A percentile compares a stretch with the other conserved stretches of the same genome.
These are phyloP conservation scores for Zaprionus ornatus DNA, from an alignment of 1,140 invertebrate species.

Conservation along the genomic window DNA sequence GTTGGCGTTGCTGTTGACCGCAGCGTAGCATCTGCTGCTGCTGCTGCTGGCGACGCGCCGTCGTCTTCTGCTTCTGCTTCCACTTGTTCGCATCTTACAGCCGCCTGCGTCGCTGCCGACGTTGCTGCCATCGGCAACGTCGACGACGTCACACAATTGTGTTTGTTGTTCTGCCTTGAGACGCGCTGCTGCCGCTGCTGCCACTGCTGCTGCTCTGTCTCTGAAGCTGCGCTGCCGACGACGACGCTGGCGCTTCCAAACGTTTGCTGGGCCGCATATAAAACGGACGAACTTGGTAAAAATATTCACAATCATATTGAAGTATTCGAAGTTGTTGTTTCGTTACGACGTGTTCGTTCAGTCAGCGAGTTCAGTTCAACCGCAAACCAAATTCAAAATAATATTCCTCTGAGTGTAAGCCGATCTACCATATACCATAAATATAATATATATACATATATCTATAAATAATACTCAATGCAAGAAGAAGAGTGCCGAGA, in stretches of 20 bases:
- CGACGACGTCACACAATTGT: slow-evolving; percentile 28
- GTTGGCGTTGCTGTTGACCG: slow-evolving; percentile 17
- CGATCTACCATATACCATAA: not conserved
- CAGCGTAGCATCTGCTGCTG: slow-evolving; percentile 40
- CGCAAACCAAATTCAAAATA: slow-evolving; percentile 16
- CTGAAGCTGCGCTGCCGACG: slow-evolving; percentile 41
- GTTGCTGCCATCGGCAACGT: slow-evolving; percentile 22
- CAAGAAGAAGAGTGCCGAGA: slow-evolving; percentile 2
- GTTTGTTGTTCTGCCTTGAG: slow-evolving; percentile 27
- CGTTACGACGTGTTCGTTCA: slow-evolving; percentile 61
- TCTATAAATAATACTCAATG: not conserved
- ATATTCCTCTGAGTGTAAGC: slow-evolving; percentile 20
- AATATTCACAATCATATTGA: slow-evolving; percentile 80
- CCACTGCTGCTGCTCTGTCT: slow-evolving; percentile 15
- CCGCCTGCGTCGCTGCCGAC: slow-evolving; percentile 8
- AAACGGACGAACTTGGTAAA: slow-evolving; percentile 72
- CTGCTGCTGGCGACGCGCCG: slow-evolving; percentile 15
- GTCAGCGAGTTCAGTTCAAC: slow-evolving; percentile 28
- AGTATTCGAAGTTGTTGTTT: slow-evolving; percentile 66
- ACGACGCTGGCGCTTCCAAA: slow-evolving; percentile 34
- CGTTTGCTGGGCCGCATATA: slow-evolving; percentile 69
- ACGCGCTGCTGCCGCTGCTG: slow-evolving; percentile 36
- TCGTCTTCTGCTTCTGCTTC: slow-evolving; percentile 50
- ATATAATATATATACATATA: slow-evolving; percentile 6
- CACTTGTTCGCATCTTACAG: slow-evolving; percentile 71